Base-by-base conservation (phyloP, 1,140 invertebrate genomes). In the Aphelinus certus region DNA sequence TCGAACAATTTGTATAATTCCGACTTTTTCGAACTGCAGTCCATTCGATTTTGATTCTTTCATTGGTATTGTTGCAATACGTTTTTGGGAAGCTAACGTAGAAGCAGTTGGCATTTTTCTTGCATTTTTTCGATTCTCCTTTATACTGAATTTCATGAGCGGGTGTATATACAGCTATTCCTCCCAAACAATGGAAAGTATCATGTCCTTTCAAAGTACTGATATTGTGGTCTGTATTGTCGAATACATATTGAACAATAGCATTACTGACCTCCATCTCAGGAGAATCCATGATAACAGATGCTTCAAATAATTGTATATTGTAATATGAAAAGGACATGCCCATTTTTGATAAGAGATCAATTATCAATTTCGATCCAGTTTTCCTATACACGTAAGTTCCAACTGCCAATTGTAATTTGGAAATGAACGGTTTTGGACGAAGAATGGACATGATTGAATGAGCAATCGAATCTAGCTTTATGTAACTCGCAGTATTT, bases 341-440 rank as follows among this genome's bases (percentile, higher is more conserved):
- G 75, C 82, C 83, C 53, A 86, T 81, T 77, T 48, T 75, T 63
- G 82, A 83, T 71, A 84, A 81, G 79, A 85, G 55, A 81, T 86
- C 79, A 70, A 82, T 79, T 53, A 84, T 63, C 78, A 67, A 81
- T 81, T 80, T 83, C 7, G 79, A 83, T 10, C 80, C 81, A 76
- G 26, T 26, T 26, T 26, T 26, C 26, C 26, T 26, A 26, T 26
- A 26, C 26, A 26, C 26, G 26, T 26, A 26, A 26, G 26, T 26
- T 26, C 26, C 26, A 26, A 26, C 26, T 26, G 26, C 26, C 26
- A 26, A 26, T 26, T 26, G 26, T 26, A 26, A 26, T 26, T 26
- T 26, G 26, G 26, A 26, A 26, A 26, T 26, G 26, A 84, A 83
- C 63, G 80, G 79, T 3, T 79, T 79, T 79, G 80, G 74, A 46